Percentiles rank a stretch among this genome's conserved stretches.
Evolutionary conservation across 1,140 invertebrate species (phyloP).

Genomic region (Cydia splendana): DNA sequence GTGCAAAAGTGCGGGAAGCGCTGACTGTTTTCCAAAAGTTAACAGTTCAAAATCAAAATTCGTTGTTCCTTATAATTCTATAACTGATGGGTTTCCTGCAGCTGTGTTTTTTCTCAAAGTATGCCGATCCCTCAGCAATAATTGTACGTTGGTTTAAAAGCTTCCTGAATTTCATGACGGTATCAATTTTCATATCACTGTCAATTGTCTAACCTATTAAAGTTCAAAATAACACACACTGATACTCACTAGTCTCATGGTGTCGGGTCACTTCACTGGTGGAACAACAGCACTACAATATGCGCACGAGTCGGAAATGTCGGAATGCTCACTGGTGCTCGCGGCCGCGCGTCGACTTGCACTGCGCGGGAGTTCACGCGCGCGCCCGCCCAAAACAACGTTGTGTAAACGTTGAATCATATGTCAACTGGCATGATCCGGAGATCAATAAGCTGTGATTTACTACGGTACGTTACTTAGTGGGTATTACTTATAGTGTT

Average conservation of each 20-base stretch:
- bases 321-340: constrained; percentile 36
- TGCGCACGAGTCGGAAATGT: neutral
- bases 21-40: too few relatives aligned
- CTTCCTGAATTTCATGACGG: neutral
- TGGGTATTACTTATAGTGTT: neutral
- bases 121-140: neutral
- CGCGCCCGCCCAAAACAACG: constrained; percentile 31
- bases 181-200: neutral
- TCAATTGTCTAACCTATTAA: neutral
- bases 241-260: constrained; percentile 66
- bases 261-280: constrained; percentile 46
- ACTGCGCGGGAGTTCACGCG: constrained; percentile 32
- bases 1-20: too few relatives aligned
- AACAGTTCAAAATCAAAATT: too few relatives aligned
- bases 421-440: constrained; percentile 31
- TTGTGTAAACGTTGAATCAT: constrained; percentile 38
- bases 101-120: too few relatives aligned
- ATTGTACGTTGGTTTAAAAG: neutral
- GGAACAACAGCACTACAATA: constrained; percentile 37
- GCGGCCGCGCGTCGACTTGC: constrained; percentile 23
- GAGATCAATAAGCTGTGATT: constrained; percentile 7
- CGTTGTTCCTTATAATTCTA: too few relatives aligned
- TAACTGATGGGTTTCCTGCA: too few relatives aligned
- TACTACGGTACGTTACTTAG: neutral
- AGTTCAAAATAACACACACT: constrained; percentile 45